Conservation (phyloP, 2,797 vertebrate genomes). For the Eurystomus glaucurus region DNA sequence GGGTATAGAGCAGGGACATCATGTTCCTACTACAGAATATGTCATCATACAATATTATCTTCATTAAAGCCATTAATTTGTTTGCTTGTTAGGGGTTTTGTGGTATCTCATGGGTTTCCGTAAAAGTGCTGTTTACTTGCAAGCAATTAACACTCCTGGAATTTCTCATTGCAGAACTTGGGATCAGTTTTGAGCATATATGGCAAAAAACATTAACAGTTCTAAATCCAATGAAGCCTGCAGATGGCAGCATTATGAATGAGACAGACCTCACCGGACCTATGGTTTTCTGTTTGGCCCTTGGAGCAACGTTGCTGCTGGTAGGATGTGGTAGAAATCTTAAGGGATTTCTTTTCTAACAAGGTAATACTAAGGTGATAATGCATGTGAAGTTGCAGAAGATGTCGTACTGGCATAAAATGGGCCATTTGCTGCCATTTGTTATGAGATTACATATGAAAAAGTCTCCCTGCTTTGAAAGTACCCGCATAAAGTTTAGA, state of each 20-base stretch:
- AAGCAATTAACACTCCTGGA: neutral
- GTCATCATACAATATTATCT: neutral
- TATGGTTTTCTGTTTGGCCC: slow-evolving; percentile 82
- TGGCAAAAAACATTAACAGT: slow-evolving; percentile 89
- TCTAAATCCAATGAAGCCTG: slow-evolving; percentile 86
- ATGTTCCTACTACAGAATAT: neutral
- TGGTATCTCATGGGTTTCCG: neutral
- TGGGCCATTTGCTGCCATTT: neutral
- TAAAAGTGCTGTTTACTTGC: neutral
- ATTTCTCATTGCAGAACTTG: slow-evolving; percentile 82
- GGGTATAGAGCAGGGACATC: neutral
- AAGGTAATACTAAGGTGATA: neutral
- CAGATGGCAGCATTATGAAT: slow-evolving; percentile 89
- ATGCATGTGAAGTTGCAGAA: neutral
- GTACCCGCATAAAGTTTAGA: neutral
- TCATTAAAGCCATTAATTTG: neutral
- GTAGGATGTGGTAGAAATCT: slow-evolving; percentile 54
- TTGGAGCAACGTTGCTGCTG: slow-evolving; percentile 84
- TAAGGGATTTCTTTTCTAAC: neutral
- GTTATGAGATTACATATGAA: neutral
- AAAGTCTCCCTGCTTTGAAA: neutral
- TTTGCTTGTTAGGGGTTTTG: neutral
- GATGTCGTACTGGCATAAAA: neutral
- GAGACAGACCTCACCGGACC: slow-evolving; percentile 87
- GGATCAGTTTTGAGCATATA: slow-evolving; percentile 88